Evolutionary conservation across 2,797 vertebrate genomes (phyloP), one percentile per base, ranked within the genome.

Genomic region (Tenualosa thibaudeaui): DNA sequence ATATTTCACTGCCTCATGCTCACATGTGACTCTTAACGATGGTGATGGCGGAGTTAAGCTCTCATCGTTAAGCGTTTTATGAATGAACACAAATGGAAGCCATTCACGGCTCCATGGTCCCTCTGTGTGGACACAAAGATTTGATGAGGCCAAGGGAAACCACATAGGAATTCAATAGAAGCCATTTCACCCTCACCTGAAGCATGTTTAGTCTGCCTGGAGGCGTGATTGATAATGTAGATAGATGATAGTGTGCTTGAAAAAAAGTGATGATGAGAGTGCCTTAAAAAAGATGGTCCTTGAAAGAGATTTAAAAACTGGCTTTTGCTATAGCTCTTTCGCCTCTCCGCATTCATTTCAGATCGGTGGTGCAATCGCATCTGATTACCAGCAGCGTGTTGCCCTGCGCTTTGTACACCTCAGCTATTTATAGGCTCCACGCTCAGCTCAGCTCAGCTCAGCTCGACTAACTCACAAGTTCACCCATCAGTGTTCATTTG

Each of bases 81-180:
- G 26, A 71, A 71, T 71, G 26, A 31, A 5, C 2, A 31, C 37
- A 37, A 71, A 71, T 68, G 62, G 62, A 3, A 10, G 26, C 65
- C 65, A 5, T 71, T 71, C 26, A 71, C 5, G 26, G 13, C 62
- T 13, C 62, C 65, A 71, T 0, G 24, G 0, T 31, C 4, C 65
- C 31, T 15, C 31, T 37, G 12, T 71, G 5, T 71, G 26, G 26
- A 71, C 26, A 26, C 13, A 71, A 17, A 22, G 58, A 81, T 81
- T 81, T 1, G 15, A 85, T 86, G 82, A 84, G 71, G 68, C 31
- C 78, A 83, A 84, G 51, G 81, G 83, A 82, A 89, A 65, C 83
- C 83, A 85, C 87, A 50, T 81, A 84, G 81, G 58, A 88, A 89
- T 88, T 83, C n/a, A 86, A 85, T 88, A 83, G 86, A 54, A 84